Conservation (phyloP, 2,113 vertebrate genomes). For the Oxyura jamaicensis region DNA sequence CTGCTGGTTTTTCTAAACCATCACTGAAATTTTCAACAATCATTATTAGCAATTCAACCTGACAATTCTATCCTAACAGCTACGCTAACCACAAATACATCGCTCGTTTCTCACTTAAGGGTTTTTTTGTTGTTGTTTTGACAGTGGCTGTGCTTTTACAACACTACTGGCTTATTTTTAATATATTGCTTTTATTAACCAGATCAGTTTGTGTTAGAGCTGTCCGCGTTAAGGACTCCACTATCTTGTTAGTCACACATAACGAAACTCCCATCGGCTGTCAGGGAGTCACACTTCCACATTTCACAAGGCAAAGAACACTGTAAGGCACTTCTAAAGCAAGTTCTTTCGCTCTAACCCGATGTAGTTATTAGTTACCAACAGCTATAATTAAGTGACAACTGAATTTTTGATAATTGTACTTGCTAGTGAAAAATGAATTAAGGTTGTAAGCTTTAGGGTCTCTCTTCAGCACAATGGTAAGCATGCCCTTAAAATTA, state of each 20-base stretch:
- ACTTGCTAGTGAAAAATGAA: neutral
- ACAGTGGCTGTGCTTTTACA: neutral
- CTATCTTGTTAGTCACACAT: neutral
- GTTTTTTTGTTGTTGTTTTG: neutral
- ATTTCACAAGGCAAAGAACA: neutral
- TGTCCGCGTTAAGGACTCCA: neutral
- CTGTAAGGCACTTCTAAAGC: neutral
- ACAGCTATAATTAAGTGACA: neutral
- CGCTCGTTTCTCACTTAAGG: neutral
- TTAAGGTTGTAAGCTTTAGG: neutral
- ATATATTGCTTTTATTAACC: neutral
- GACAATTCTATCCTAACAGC: neutral
- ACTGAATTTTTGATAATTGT: neutral
- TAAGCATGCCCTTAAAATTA: neutral
- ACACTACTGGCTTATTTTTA: neutral
- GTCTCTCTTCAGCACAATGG: neutral
- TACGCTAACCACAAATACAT: neutral
- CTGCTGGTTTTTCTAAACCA: neutral
- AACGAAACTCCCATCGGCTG: neutral
- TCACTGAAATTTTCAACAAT: neutral
- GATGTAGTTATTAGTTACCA: neutral
- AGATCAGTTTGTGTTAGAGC: neutral
- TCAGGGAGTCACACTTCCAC: neutral
- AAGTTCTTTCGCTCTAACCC: neutral
- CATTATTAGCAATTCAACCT: fast-evolving